phyloP scores from a whole-genome alignment of 2,113 vertebrate genomes.

The Cryptomyrus ogoouensis region DNA sequence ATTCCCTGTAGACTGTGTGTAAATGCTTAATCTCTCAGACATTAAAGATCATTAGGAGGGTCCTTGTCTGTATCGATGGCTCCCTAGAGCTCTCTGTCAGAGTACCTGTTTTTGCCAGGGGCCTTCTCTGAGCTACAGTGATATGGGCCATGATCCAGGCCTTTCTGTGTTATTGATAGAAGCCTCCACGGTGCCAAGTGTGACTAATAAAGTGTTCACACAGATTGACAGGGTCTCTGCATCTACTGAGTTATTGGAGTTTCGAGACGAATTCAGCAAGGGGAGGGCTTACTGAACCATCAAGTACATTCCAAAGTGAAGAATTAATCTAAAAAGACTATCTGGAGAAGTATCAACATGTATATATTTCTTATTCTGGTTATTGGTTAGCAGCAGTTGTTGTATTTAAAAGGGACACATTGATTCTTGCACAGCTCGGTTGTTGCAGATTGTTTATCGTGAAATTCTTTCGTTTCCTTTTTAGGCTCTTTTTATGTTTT shows the following conservation, averaged over 20 bases:
- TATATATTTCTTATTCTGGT: background rate
- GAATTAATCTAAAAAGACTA: background rate
- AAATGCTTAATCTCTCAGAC: slow-evolving; percentile 16
- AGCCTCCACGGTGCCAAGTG: background rate
- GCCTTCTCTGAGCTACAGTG: background rate
- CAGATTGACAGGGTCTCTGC: slow-evolving; percentile 9
- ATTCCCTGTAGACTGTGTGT: slow-evolving; percentile 18
- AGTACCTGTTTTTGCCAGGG: slow-evolving; percentile 6
- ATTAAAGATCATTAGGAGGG: slow-evolving; percentile 11
- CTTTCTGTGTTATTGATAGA: background rate
- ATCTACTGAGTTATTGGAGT: background rate
- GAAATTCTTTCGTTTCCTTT: background rate
- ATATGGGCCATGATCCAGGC: background rate
- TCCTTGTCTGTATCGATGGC: slow-evolving; percentile 10
- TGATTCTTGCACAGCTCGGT: background rate
- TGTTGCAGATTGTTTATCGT: background rate
- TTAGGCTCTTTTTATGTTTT: background rate
- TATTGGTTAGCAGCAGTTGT: background rate
- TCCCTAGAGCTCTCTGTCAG: slow-evolving; percentile 11
- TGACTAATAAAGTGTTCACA: background rate
- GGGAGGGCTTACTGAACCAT: slow-evolving; percentile 5
- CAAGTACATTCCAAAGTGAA: slow-evolving; percentile 12
- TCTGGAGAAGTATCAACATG: background rate
- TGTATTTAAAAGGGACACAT: background rate
- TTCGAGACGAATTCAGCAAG: background rate